phyloP scores from a whole-genome alignment of 2,797 vertebrate genomes.

The Chelmon rostratus region DNA sequence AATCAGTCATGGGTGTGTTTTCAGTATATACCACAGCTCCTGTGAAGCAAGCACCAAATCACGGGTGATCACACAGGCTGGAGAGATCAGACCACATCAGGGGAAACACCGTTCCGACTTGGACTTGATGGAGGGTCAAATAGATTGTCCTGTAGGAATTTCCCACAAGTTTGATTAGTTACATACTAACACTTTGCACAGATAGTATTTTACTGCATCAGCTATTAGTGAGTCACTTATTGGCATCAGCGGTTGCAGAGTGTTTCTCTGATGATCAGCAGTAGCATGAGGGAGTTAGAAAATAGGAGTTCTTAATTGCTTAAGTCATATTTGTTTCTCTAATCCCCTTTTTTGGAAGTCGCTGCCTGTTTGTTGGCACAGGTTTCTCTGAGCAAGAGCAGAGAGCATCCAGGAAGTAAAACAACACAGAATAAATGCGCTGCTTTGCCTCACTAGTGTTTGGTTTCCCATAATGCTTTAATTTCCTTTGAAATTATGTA shows the following conservation, averaged over 20 bases:
- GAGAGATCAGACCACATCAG: conserved; percentile 66
- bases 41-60: conserved; percentile 67
- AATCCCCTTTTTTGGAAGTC: conserved; percentile 46
- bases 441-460: conserved; percentile 43
- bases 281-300: conserved; percentile 43
- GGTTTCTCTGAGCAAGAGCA: conserved; percentile 23
- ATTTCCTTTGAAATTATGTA: conserved; percentile 62
- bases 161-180: conserved; percentile 21
- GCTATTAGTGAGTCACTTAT: conserved; percentile 40
- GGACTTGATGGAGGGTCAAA: neutral
- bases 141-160: conserved; percentile 15
- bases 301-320: conserved; percentile 52
- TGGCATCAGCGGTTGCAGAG: conserved; percentile 48
- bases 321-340: conserved; percentile 34
- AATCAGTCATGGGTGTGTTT: conserved; percentile 62
- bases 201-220: conserved; percentile 27
- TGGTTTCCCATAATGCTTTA: conserved; percentile 65
- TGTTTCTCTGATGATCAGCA: conserved; percentile 32
- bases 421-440: conserved; percentile 41
- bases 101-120: conserved; percentile 54
- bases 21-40: conserved; percentile 59
- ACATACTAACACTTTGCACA: neutral
- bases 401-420: conserved; percentile 64
- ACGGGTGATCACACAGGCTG: conserved; percentile 57
- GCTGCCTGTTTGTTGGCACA: conserved; percentile 48